Evolutionary conservation across 2,888 invertebrate species (phyloP), one percentile per base, ranked within the genome.

Genomic region (Phengaris alcon): DNA sequence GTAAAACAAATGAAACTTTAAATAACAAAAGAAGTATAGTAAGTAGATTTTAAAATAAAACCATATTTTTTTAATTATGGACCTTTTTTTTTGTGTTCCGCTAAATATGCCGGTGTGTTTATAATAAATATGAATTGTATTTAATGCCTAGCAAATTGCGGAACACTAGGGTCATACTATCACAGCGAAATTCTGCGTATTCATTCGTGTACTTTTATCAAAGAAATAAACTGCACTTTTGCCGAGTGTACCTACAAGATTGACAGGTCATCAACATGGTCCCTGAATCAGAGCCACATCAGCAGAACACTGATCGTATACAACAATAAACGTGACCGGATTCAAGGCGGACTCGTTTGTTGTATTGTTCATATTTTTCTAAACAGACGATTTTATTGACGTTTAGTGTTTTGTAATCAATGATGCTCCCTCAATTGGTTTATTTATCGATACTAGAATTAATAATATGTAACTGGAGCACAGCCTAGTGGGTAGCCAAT

Each of bases 291-390:
- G 13, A 64, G 12, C 64, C 64, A 64, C 64, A 35, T 44, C 64
- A 44, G 35, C 64, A 64, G 44, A 64, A 64, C 44, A 64, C 4
- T 0, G 64, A 64, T 64, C 7, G 13, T 22, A 22, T 22, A 22
- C 22, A 64, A 64, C 64, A 64, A 64, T 64, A 64, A 64, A 35
- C 44, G 44, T 44, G 64, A 64, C 13, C 35, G 12, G 35, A 6
- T 64, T 64, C 64, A 64, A 64, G 64, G 64, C 7, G 64, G 64
- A 64, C 64, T 44, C 59, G 6, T 64, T 44, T 64, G 64, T 64
- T 64, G 64, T 64, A 64, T 64, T 64, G 64, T 64, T 64, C 0
- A 44, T 64, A 64, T 35, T 64, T 44, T 64, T 64, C 35, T 64
- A 64, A 35, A 64, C 64, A 44, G 35, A 44, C 64, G 64, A 64